Percentiles rank a stretch among this genome's conserved stretches.
phyloP scores from a whole-genome alignment of 30 jellyfish, hydroid and myxozoan species.

The Turritopsis rubra region DNA sequence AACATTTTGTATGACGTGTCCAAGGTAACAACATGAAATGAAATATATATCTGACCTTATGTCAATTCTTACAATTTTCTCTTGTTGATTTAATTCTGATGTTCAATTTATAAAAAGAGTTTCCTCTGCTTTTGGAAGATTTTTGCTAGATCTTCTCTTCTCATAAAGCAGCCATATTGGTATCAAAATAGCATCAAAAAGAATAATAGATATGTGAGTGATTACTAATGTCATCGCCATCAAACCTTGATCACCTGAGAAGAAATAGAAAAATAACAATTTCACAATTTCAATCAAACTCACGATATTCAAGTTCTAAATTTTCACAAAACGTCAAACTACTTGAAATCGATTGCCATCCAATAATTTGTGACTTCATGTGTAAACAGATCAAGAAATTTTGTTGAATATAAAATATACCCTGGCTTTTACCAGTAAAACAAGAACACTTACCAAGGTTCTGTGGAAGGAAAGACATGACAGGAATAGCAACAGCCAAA shows the following conservation, averaged over 20 bases:
- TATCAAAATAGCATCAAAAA: slow-evolving; percentile 63
- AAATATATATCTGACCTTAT: too few relatives aligned
- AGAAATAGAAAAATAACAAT: neutral
- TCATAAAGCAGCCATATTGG: slow-evolving; percentile 59
- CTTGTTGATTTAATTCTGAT: neutral
- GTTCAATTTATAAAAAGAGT: neutral
- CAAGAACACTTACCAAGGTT: slow-evolving; percentile 29
- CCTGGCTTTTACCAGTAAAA: neutral
- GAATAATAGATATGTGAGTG: slow-evolving; percentile 62
- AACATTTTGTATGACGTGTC: too few relatives aligned
- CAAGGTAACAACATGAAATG: too few relatives aligned
- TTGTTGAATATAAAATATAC: too few relatives aligned
- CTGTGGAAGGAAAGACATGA: slow-evolving; percentile 55
- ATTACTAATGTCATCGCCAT: slow-evolving; percentile 63
- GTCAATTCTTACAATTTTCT: too few relatives aligned
- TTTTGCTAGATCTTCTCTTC: neutral
- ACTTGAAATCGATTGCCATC: neutral
- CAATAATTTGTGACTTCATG: neutral
- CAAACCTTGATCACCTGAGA: slow-evolving; percentile 61
- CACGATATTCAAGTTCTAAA: neutral
- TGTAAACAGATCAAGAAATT: too few relatives aligned
- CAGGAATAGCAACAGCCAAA: slow-evolving; percentile 61
- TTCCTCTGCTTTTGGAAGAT: neutral
- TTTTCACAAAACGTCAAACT: neutral
- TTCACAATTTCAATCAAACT: too few relatives aligned